phyloP scores from a whole-genome alignment of 2,888 invertebrate genomes.

The Hyposoter didymator region DNA sequence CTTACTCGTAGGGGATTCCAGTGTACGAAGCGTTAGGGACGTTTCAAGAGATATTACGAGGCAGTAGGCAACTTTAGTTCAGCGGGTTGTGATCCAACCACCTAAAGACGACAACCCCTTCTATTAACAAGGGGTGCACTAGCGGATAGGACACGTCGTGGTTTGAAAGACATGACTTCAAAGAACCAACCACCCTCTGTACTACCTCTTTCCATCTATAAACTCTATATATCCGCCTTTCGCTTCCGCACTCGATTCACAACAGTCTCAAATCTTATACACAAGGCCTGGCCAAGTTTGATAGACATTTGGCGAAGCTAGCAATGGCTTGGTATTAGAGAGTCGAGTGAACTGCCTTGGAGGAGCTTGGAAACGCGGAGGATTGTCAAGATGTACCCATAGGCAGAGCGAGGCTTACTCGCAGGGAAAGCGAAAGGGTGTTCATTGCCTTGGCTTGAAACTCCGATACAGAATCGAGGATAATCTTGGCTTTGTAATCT shows the following conservation, averaged over 20 bases:
- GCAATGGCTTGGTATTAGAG: slow-evolving; percentile 24
- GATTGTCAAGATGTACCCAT: slow-evolving; percentile 33
- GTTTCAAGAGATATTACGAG: slow-evolving; percentile 47
- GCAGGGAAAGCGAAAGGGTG: slow-evolving; percentile 18
- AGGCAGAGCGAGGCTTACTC: slow-evolving; percentile 17
- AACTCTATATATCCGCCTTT: slow-evolving; percentile 26
- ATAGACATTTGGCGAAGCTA: slow-evolving; percentile 43
- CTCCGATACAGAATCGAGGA: slow-evolving; percentile 75
- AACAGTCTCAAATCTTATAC: slow-evolving; percentile 70
- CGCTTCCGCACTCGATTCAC: slow-evolving; percentile 30
- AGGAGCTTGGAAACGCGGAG: slow-evolving; percentile 29
- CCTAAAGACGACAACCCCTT: slow-evolving; percentile 75
- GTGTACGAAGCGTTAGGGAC: slow-evolving; percentile 60
- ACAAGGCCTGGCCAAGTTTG: slow-evolving; percentile 64
- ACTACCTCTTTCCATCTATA: slow-evolving; percentile 47
- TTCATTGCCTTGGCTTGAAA: slow-evolving; percentile 68
- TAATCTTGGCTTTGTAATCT: slow-evolving; percentile 81
- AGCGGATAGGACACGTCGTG: slow-evolving; percentile 78
- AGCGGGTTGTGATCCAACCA: slow-evolving; percentile 64
- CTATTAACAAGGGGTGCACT: slow-evolving; percentile 79
- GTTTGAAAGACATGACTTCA: slow-evolving; percentile 78
- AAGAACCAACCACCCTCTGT: slow-evolving; percentile 60
- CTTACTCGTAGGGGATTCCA: slow-evolving; percentile 12
- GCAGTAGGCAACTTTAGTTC: slow-evolving; percentile 24
- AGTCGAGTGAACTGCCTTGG: slow-evolving; percentile 31